Base-by-base conservation (phyloP, 2,888 invertebrate species). In the Idaea dimidiata region DNA sequence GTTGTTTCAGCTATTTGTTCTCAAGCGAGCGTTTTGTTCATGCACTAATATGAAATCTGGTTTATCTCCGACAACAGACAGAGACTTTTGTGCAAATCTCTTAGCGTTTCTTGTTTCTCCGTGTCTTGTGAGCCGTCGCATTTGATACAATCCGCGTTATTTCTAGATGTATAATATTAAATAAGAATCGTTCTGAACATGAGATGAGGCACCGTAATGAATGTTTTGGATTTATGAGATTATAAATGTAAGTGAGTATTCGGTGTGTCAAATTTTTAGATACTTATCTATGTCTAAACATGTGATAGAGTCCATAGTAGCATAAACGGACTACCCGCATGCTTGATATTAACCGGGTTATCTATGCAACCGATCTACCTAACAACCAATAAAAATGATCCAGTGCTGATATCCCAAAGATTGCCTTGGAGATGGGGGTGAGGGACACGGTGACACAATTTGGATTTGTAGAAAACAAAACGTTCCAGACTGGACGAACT, bases 1-100 rank as follows among this genome's bases (percentile, higher is more conserved):
- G 61, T 63, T 60, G 33, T 58, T 62, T 54, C 66, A 66, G 60
- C 24, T 60, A 66, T 63, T 66, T 63, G 66, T 63, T 58, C 17
- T 18, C 58, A 61, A 57, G 53, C 63, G 31, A 32, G 60, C 31
- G 32, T 62, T 62, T 54, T 60, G n/a, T 17, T 57, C 43, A 65
- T 59, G 59, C 60, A 59, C 59, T 59, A 59, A 59, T 59, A 64
- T 64, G 24, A 57, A 43, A 54, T 54, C 32, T 18, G 55, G 31
- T 59, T 17, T 65, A 60, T 60, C 53, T 62, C 16, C 43, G 43
- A 43, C 43, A 43, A 43, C 43, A 43, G 43, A 43, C 43, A 43
- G 43, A 43, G 10, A 43, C 14, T 43, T 43, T 43, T 10, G 43
- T 43, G 43, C 56, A 17, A 57, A 60, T 60, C 57, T 56, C 10